Base-by-base conservation (phyloP, 2,113 vertebrate species). In the Aegotheles bennettii region DNA sequence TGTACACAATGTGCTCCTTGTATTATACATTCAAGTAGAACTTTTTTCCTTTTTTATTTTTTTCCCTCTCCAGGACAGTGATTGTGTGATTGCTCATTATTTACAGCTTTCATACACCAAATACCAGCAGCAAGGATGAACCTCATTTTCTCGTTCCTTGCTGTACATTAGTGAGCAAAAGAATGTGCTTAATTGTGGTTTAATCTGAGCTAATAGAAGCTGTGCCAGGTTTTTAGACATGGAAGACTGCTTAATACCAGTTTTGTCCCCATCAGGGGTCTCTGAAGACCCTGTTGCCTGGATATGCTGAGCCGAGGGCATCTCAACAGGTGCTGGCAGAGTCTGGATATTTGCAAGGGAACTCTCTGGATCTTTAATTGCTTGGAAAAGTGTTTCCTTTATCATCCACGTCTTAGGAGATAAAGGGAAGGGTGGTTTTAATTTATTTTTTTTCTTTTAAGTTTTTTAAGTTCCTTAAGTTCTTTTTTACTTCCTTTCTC, bases 211-310 rank as follows among this genome's bases (percentile, higher is more conserved):
- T 77, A 90, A 70, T 89, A 86, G 81, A 97, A 95, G 89, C 38
- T 92, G 45, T 97, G 94, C 94, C 92, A 97, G 91, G 76, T 65
- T 96, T 89, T 97, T 97, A 97, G 96, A 97, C 84, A 95, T 54
- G 88, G 94, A 97, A 97, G 94, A 94, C 76, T 98, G 91, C 95
- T 96, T 97, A 97, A 93, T 89, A 94, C 54, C 64, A 90, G 68
- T 95, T 97, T 90, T 95, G 92, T 95, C 91, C 92, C 74, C 89
- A 96, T 23, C 45, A 60, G 78, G 47, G 53, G 60, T 96, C 95
- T 96, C 93, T 25, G 18, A 96, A 97, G 92, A 80, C 38, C 38
- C n/a, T 0, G 94, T 97, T 98, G 94, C 96, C 84, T 95, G 89
- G 97, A 97, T 97, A 97, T 82, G 0, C 21, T 1, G 12, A 95